Percentiles rank a stretch among this genome's conserved stretches.
Conservation (phyloP, 2,797 vertebrate species). For the Falco novaeseelandiae region DNA sequence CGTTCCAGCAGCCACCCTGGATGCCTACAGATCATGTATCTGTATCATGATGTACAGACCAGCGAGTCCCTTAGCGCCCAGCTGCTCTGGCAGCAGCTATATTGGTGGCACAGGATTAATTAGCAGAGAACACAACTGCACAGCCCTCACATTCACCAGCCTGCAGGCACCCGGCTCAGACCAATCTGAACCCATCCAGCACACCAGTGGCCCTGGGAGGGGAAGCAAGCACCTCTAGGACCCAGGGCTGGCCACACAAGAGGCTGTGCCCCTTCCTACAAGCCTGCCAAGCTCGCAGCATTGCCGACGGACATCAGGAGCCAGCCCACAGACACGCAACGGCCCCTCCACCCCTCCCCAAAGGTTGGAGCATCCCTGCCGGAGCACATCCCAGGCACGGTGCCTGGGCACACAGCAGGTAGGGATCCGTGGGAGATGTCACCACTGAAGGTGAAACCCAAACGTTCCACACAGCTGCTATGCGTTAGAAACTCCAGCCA, state of each 20-base stretch:
- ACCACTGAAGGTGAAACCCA: not conserved
- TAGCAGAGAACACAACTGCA: not conserved
- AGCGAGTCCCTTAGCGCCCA: not conserved
- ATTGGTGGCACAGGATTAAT: not conserved
- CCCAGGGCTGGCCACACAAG: not conserved
- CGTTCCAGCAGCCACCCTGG: not conserved
- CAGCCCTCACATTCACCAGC: not conserved
- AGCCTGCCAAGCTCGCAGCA: not conserved
- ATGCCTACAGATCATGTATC: rapidly evolving
- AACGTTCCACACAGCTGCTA: not conserved
- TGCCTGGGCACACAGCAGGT: not conserved
- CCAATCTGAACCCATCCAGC: rapidly evolving
- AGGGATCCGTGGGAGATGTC: not conserved
- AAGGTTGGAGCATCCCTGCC: not conserved
- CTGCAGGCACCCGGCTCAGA: not conserved
- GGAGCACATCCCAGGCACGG: rapidly evolving
- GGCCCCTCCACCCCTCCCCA: rapidly evolving
- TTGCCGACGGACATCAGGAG: rapidly evolving
- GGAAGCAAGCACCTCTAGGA: not conserved
- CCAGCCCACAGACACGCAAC: rapidly evolving
- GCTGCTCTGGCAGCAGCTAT: not conserved
- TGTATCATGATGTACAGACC: not conserved
- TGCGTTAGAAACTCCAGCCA: not conserved
- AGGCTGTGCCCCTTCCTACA: not conserved
- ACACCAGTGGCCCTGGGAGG: rapidly evolving